These are phyloP conservation scores for Garrulus glandarius DNA, from an alignment of 2,797 vertebrate genomes.

Conservation along the genomic window DNA sequence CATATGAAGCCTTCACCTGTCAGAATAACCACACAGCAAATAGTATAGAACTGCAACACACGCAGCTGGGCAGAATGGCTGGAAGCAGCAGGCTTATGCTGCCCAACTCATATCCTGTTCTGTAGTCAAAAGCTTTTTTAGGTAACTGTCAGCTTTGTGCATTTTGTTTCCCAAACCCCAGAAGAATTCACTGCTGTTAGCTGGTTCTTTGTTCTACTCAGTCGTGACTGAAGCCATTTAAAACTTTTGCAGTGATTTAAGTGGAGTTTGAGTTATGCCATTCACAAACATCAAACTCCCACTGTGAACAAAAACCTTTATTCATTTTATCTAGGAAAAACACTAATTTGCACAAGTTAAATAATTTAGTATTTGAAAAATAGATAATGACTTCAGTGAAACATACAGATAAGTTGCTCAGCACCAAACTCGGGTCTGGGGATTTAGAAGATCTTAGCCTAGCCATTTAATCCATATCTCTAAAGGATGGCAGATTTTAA, in stretches of 20 bases:
- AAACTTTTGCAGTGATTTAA: background rate
- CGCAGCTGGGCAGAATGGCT: background rate
- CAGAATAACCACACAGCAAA: background rate
- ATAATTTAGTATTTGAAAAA: background rate
- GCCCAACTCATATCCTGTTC: background rate
- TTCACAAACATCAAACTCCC: background rate
- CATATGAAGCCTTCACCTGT: background rate
- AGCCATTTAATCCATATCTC: background rate
- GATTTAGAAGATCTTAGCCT: background rate
- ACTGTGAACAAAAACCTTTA: background rate
- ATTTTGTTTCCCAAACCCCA: background rate
- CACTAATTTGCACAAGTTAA: background rate
- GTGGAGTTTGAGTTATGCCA: background rate
- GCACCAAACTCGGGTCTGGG: background rate
- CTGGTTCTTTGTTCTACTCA: background rate
- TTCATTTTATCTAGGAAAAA: background rate
- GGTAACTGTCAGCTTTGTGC: background rate
- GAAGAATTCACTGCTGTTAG: background rate
- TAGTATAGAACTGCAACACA: background rate
- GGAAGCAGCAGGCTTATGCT: background rate
- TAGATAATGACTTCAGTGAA: background rate
- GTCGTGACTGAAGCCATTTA: background rate
- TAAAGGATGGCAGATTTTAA: background rate
- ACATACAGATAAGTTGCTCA: background rate
- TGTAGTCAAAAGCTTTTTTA: background rate